Conservation (phyloP, 2,797 vertebrate genomes). For the Lepidocolaptes lacrymiger region DNA sequence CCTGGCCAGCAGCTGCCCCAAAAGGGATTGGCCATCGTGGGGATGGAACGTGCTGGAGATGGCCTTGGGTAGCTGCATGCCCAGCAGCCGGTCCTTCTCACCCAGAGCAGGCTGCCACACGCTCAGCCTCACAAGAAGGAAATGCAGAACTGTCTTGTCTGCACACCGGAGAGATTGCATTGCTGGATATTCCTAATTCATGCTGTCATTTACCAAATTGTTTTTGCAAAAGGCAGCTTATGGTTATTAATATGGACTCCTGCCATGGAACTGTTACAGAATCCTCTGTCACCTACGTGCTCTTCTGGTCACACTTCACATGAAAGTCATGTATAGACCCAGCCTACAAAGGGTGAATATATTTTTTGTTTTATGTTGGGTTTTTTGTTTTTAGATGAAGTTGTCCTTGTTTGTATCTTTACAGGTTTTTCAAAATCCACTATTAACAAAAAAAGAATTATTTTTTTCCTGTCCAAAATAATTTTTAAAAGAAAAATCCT, state of each 20-base stretch:
- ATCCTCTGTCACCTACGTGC: neutral
- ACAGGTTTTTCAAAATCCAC: neutral
- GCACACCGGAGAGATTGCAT: neutral
- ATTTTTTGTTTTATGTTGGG: neutral
- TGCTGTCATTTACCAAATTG: neutral
- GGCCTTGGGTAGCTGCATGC: neutral
- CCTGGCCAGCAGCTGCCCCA: neutral
- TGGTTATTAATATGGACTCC: neutral
- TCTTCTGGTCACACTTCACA: neutral
- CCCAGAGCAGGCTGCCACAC: accelerated
- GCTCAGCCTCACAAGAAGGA: accelerated
- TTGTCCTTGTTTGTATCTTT: neutral
- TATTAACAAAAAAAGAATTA: neutral
- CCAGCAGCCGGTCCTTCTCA: neutral
- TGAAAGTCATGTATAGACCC: accelerated
- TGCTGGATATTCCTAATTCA: neutral
- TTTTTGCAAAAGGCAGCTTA: neutral
- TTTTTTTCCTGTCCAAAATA: neutral
- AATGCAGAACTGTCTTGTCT: neutral
- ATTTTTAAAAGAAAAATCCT: neutral
- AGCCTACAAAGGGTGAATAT: neutral
- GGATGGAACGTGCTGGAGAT: neutral
- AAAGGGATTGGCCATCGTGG: accelerated
- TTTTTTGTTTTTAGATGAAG: neutral
- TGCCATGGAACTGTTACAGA: neutral